Conservation (phyloP, 2,113 vertebrate species). For the Gnathonemus longibarbis region DNA sequence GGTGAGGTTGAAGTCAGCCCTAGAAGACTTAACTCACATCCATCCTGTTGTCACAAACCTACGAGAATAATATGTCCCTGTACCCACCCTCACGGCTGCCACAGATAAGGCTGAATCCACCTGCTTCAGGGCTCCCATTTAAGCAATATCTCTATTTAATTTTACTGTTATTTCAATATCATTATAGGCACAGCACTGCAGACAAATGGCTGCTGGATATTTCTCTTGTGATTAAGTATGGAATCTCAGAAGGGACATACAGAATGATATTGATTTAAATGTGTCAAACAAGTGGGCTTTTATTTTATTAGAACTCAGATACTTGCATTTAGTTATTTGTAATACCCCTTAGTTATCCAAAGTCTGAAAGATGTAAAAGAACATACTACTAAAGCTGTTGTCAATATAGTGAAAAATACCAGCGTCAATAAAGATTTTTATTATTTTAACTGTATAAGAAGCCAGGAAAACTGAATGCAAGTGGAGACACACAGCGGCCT, state of each 20-base stretch:
- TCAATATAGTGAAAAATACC: background rate
- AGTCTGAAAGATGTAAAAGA: background rate
- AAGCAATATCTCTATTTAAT: constrained; percentile 46
- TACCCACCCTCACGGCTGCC: constrained; percentile 24
- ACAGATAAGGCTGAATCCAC: background rate
- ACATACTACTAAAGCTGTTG: background rate
- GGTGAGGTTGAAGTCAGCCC: constrained; percentile 26
- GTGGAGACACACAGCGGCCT: background rate
- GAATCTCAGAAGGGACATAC: constrained; percentile 21
- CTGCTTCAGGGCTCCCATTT: constrained; percentile 23
- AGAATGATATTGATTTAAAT: constrained; percentile 11
- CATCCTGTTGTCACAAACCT: constrained; percentile 26
- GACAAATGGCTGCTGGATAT: background rate
- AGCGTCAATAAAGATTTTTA: background rate
- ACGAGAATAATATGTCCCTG: constrained; percentile 30
- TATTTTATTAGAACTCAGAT: background rate
- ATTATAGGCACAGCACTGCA: background rate
- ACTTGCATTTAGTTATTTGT: background rate
- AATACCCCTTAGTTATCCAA: background rate
- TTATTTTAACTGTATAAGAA: background rate
- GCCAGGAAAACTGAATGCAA: background rate
- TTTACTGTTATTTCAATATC: constrained; percentile 28
- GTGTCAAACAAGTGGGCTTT: background rate
- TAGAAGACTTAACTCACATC: constrained; percentile 13
- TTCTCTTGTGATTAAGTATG: constrained; percentile 7